Evolutionary conservation across 2,888 invertebrate genomes (phyloP), one percentile per base, ranked within the genome.

Genomic region (Tiliacea aurago): DNA sequence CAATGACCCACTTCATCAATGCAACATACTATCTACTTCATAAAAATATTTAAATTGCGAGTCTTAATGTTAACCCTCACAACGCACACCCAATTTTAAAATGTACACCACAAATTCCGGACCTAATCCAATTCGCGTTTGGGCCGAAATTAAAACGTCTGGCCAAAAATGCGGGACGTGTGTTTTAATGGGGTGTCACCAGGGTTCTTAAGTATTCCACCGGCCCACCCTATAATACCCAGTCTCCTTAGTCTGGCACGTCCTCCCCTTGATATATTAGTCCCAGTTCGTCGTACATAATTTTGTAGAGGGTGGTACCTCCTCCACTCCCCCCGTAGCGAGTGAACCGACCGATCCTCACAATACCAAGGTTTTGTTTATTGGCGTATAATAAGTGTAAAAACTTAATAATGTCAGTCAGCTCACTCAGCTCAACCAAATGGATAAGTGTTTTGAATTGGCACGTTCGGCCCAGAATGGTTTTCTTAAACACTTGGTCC

Each of bases 261-360:
- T 95, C 95, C 96, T 95, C 96, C 96, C 95, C 94, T 91, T 96
- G 95, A 96, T 96, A 96, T 96, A 96, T 96, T 95, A 94, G 94
- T 96, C 96, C 96, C 96, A 95, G 96, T 95, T 94, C 96, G 96
- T 96, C 96, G 96, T 96, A 96, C 96, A 96, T 96, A 96, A 96
- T 96, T 96, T 96, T 96, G 96, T 93, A 91, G 95, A 91, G 95
- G 94, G 94, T 92, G 93, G 93, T 84, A 85, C 90, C 93, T 85
- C 93, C 93, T 92, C 87, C 81, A 83, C 91, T 90, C 91, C 92
- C 92, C 83, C 84, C 45, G 70, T 78, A 84, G 90, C 92, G 90
- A 91, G 91, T 90, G 91, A 90, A 91, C 90, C 94, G 92, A 93
- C 90, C 94, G 93, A 93, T 93, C 93, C 92, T 92, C 91, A 94